These are phyloP conservation scores for Eristalis arbustorum DNA, from an alignment of 2,888 invertebrate genomes.

Conservation along the genomic window DNA sequence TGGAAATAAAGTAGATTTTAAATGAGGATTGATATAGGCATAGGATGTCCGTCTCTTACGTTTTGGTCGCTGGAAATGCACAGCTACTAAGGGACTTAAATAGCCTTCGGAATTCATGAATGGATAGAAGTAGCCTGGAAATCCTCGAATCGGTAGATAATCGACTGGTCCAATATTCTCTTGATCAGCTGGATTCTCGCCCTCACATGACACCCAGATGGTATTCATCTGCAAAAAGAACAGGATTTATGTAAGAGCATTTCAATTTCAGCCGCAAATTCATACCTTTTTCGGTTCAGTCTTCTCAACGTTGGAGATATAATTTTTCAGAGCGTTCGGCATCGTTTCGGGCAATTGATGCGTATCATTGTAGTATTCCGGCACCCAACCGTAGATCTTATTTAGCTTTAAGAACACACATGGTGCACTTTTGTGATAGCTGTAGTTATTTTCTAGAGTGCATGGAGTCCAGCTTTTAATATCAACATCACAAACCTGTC, in stretches of 20 bases:
- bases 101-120: constrained; percentile 93
- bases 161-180: constrained; percentile 93
- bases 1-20: no score
- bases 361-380: constrained; percentile 89
- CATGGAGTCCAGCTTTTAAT: constrained; percentile 91
- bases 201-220: constrained; percentile 95
- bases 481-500: constrained; percentile 93
- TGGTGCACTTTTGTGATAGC: constrained; percentile 94
- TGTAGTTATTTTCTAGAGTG: constrained; percentile 90
- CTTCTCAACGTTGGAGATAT: constrained; percentile 82
- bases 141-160: constrained; percentile 90
- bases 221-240: constrained; percentile 85
- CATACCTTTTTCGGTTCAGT: constrained; percentile 80
- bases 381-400: constrained; percentile 95
- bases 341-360: constrained; percentile 86
- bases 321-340: constrained; percentile 86
- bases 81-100: constrained; percentile 92
- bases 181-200: constrained; percentile 94
- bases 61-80: constrained; percentile 90
- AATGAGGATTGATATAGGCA: no score
- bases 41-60: constrained; percentile 84
- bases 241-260: background rate
- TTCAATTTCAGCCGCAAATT: background rate
- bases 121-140: constrained; percentile 94
- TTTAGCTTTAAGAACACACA: constrained; percentile 98